Base-by-base conservation (phyloP, 2,888 invertebrate genomes). In the Tenthredo amoena region DNA sequence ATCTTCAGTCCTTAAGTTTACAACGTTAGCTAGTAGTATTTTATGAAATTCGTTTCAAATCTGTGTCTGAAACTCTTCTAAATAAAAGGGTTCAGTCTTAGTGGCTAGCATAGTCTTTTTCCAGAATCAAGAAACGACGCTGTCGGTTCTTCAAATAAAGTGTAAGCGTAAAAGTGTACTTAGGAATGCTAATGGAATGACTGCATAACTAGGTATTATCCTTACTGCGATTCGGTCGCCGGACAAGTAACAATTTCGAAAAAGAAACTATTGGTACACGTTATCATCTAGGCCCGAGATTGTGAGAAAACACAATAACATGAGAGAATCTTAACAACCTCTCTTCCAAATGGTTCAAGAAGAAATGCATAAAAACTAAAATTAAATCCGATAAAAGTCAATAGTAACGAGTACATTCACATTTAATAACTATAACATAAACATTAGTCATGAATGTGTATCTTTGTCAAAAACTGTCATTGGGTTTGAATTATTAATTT, bases 161-260 rank as follows among this genome's bases (percentile, higher is more conserved):
- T n/a, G 31, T 62, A 40, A 81, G 40, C 58, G 40, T 81, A 81
- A 81, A 21, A 81, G 81, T 81, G 47, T 81, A 81, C 81, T 62
- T 62, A 81, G 62, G 62, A 81, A 81, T 81, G 81, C 58, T 81
- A 62, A 81, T 62, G 81, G 62, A 81, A 62, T 58, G 81, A 37
- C 58, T 81, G 62, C 37, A 31, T 40, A 58, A 62, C 50, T 81
- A 58, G 81, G 15, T 81, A 40, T 37, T 40, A 40, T 58, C 6
- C 26, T 81, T 37, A 62, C 21, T 62, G 21, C 15, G 62, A 58
- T 37, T 55, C 26, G 10, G 55, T 58, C 40, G 40, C 21, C 37
- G 31, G n/a, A 62, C n/a, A 26, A 81, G 37, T 37, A 40, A 37
- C 12, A 62, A 81, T 55, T 50, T 47, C 40, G 15, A 62, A 58